Evolutionary conservation across 2,888 invertebrate genomes (phyloP), one percentile per base, ranked within the genome.

Genomic region (Cremastobaeus sp.): DNA sequence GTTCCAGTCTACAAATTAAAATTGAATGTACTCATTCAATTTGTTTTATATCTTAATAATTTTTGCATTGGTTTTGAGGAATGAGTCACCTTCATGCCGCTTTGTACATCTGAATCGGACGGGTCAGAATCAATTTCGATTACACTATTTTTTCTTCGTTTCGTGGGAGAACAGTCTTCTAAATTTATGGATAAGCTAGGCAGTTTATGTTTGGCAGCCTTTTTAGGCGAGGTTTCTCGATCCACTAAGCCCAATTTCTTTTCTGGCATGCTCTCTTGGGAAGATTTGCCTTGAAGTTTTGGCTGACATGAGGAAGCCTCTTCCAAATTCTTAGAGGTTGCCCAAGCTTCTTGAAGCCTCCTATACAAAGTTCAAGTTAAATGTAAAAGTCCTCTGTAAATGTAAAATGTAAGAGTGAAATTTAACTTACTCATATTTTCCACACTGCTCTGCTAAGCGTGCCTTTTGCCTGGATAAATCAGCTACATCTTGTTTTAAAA

Each of bases 381-480:
- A 20, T n/a, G 3, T 3, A 20, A 41, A 20, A 41, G 11, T 3
- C 1, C 1, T 14, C 9, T 25, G 1, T 25, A 25, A 18, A 35
- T 32, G 6, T 18, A 34, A 21, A 21, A 21, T 21, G 12, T 5
- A 3, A 5, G 14, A 45, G 12, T 32, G 18, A 20, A 5, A 21
- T 45, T 43, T 21, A 45, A 21, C 45, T 32, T 20, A 48, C 60
- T 1, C 15, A 18, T 12, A 39, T 30, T 39, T 21, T 8, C 50
- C 39, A 39, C 48, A 60, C 8, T 39, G 18, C 1, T 15, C 37
- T 14, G 47, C 14, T 1, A 20, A 48, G 1, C 25, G 8, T 18
- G 48, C 39, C 28, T 48, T 25, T 11, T 60, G 60, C 39, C 20
- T 48, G 4, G 39, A 48, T 0, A 48, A 5, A n/a, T 47, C 48